Percentiles rank a stretch among this genome's conserved stretches.
phyloP scores from a whole-genome alignment of 2,888 invertebrate species.

The Melolontha melolontha region DNA sequence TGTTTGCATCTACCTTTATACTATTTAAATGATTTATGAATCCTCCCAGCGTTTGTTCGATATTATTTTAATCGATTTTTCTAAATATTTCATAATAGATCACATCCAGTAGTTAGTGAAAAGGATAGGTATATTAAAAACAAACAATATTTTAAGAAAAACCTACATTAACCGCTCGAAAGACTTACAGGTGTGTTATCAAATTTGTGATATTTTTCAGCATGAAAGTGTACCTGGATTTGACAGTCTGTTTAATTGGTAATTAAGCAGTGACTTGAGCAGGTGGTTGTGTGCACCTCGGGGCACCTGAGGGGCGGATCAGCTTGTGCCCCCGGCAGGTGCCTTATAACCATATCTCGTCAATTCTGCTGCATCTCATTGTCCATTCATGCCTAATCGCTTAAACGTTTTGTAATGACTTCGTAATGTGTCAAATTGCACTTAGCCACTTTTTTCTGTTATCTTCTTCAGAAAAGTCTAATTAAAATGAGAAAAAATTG shows the following conservation, averaged over 20 bases:
- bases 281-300: slow-evolving; percentile 48
- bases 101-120: slow-evolving; percentile 42
- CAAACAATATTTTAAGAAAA: slow-evolving; percentile 45
- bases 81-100: no score
- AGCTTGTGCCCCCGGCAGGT: slow-evolving; percentile 53
- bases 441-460: slow-evolving; percentile 15
- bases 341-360: slow-evolving; percentile 49
- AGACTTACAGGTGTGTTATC: slow-evolving; percentile 47
- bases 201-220: slow-evolving; percentile 48
- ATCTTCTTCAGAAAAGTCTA: background rate
- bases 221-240: slow-evolving; percentile 47
- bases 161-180: slow-evolving; percentile 37
- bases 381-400: slow-evolving; percentile 39
- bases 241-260: slow-evolving; percentile 53
- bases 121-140: slow-evolving; percentile 45
- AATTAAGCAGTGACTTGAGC: slow-evolving; percentile 51
- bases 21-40: no score
- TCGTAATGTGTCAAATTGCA: slow-evolving; percentile 42
- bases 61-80: no score
- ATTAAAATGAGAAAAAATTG: background rate
- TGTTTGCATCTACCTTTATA: no score
- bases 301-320: slow-evolving; percentile 53
- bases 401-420: slow-evolving; percentile 42
- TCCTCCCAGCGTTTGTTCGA: no score
- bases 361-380: slow-evolving; percentile 47